Evolutionary conservation across 2,113 vertebrate species (phyloP).

Genomic region (Neolamprologus sp.): DNA sequence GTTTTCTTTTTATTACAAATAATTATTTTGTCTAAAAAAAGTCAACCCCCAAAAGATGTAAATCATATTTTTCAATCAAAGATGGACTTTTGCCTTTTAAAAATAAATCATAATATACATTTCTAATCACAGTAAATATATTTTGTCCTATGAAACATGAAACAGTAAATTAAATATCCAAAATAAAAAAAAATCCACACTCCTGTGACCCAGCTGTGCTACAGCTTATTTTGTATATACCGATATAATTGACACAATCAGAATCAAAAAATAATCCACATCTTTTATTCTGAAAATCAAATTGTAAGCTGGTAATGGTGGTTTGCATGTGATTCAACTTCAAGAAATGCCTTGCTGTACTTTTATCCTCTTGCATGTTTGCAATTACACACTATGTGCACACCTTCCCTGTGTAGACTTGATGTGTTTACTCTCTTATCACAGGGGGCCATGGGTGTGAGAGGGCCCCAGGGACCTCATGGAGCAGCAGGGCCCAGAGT

Average conservation of each 20-base stretch:
- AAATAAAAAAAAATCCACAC: not conserved
- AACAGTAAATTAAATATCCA: not conserved
- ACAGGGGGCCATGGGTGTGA: constrained; percentile 87
- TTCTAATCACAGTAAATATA: not conserved
- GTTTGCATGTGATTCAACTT: not conserved
- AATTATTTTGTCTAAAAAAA: not conserved
- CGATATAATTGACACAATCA: not conserved
- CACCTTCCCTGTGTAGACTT: not conserved
- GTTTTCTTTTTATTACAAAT: not conserved
- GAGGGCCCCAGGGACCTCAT: constrained; percentile 85
- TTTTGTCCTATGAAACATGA: not conserved
- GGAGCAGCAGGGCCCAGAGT: constrained; percentile 84
- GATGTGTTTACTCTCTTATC: not conserved
- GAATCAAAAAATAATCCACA: not conserved
- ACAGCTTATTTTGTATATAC: not conserved
- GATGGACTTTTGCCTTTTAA: not conserved
- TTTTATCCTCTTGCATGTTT: not conserved
- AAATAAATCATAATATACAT: not conserved
- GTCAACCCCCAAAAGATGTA: not conserved
- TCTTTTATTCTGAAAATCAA: not conserved
- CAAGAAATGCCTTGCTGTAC: not conserved
- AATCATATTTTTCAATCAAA: not conserved
- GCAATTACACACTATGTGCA: not conserved
- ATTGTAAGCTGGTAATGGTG: not conserved
- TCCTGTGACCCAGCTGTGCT: not conserved